These are phyloP conservation scores for Tethea ocularis DNA, from an alignment of 2,888 invertebrate genomes.

Conservation along the genomic window DNA sequence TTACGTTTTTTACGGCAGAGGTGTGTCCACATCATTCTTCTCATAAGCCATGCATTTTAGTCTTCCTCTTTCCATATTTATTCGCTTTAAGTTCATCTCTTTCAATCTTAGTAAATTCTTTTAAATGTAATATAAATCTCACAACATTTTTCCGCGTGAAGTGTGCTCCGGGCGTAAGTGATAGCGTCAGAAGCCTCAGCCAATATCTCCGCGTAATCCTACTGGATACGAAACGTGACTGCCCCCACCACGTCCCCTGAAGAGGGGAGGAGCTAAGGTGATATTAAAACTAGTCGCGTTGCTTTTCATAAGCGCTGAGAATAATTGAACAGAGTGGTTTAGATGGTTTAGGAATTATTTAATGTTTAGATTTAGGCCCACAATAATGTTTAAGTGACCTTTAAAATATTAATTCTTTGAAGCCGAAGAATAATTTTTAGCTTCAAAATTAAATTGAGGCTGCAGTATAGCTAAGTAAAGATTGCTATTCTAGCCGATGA, in stretches of 20 bases:
- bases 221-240: constrained; percentile 26
- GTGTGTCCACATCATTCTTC: no score
- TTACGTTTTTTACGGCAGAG: no score
- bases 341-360: neutral
- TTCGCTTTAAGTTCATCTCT: neutral
- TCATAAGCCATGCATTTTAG: neutral
- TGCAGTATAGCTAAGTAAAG: no score
- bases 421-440: no score
- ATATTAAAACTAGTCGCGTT: constrained; percentile 9
- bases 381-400: no score
- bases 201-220: constrained; percentile 35
- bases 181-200: constrained; percentile 24
- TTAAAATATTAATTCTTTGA: no score
- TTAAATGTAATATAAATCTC: no score
- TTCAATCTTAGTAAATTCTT: constrained; percentile 5
- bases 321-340: neutral
- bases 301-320: neutral
- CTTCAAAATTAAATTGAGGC: no score
- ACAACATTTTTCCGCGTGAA: constrained; percentile 14
- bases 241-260: neutral
- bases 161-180: constrained; percentile 19
- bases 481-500: no score
- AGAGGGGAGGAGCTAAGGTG: neutral
- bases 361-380: no score
- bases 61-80: neutral